phyloP scores from a whole-genome alignment of 2,888 invertebrate genomes.

The Nomada ruficornis region DNA sequence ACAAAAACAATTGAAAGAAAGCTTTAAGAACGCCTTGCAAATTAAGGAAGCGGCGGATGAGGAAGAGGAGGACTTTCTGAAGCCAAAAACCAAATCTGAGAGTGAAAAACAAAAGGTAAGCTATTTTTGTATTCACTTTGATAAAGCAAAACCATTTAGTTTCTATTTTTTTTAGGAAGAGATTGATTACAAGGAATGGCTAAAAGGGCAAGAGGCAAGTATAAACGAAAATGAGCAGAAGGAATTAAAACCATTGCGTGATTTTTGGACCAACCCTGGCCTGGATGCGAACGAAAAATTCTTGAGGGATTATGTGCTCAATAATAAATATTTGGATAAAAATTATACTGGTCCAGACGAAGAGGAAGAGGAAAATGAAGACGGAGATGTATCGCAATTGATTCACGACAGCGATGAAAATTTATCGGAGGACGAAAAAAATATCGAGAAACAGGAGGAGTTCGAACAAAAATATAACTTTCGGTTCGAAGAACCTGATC shows the following conservation, averaged over 20 bases:
- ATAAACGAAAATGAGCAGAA: conserved; percentile 86
- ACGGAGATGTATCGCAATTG: conserved; percentile 45
- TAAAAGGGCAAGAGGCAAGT: conserved; percentile 89
- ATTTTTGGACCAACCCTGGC: conserved; percentile 93
- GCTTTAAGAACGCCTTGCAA: conserved; percentile 86
- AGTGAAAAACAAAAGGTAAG: conserved; percentile 80
- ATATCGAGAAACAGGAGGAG: conserved; percentile 92
- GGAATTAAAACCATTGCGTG: conserved; percentile 90
- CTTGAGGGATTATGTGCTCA: conserved; percentile 95
- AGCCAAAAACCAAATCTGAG: conserved; percentile 83
- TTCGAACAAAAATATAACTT: conserved; percentile 98
- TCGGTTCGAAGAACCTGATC: conserved; percentile 97
- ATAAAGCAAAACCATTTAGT: conserved; percentile 8
- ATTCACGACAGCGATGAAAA: conserved; percentile 85
- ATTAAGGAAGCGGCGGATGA: conserved; percentile 81
- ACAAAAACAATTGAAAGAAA: conserved; percentile 88
- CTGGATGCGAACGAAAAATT: conserved; percentile 94
- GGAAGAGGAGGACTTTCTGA: conserved; percentile 84
- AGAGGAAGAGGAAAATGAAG: conserved; percentile 53
- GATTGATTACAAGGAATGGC: conserved; percentile 90
- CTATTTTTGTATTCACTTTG: neutral
- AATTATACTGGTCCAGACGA: conserved; percentile 61
- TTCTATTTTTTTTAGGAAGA: conserved; percentile 79
- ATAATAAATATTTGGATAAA: conserved; percentile 88
- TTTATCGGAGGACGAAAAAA: conserved; percentile 92